phyloP scores from a whole-genome alignment of 2,797 vertebrate genomes.

The Halcyon leucocephala region DNA sequence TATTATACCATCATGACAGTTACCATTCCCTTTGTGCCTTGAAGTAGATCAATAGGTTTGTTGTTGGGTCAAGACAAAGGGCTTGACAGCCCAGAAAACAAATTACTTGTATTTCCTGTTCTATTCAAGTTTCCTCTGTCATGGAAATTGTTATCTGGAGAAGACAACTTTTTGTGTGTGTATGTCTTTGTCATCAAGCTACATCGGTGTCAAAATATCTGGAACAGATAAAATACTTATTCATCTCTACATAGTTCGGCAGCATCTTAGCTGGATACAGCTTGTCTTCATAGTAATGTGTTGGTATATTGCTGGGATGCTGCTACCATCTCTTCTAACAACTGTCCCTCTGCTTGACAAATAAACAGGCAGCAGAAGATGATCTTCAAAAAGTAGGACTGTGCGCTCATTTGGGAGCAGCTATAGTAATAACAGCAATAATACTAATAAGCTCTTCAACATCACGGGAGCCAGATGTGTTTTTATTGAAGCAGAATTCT shows the following conservation, averaged over 20 bases:
- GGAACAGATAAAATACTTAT: slow-evolving; percentile 12
- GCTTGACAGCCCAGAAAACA: slow-evolving; percentile 55
- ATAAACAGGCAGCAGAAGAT: background rate
- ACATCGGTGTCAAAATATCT: slow-evolving; percentile 42
- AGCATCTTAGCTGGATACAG: background rate
- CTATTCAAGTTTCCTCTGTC: background rate
- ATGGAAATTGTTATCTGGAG: background rate
- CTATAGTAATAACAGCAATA: background rate
- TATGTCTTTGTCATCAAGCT: background rate
- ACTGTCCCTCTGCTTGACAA: background rate
- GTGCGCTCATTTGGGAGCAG: background rate
- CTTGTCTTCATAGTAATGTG: slow-evolving; percentile 1
- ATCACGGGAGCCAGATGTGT: background rate
- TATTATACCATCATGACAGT: background rate
- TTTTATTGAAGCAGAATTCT: slow-evolving; percentile 20
- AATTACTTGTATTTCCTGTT: slow-evolving; percentile 21
- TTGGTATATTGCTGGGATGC: background rate
- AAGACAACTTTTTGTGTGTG: background rate
- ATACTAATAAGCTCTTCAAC: background rate
- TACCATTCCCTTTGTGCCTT: background rate
- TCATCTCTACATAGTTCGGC: slow-evolving; percentile 14
- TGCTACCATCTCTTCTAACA: background rate
- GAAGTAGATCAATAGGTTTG: slow-evolving; percentile 36
- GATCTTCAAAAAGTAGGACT: background rate
- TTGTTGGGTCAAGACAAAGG: slow-evolving; percentile 54